Base-by-base conservation (phyloP, 1,140 invertebrate genomes). In the Drosophila busckii region DNA sequence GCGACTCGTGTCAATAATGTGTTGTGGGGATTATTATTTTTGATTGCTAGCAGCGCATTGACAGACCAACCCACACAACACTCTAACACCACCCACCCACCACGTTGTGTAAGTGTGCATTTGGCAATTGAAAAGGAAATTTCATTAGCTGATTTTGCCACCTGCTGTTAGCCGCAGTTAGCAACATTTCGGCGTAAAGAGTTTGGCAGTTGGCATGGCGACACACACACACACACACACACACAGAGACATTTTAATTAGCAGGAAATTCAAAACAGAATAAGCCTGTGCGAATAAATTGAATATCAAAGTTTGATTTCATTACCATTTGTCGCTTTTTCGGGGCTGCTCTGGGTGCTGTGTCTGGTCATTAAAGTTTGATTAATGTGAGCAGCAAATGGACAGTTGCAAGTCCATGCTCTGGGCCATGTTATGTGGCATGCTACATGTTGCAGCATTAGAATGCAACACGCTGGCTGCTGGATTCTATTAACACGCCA, bases 401-500 rank as follows among this genome's bases (percentile, higher is more conserved):
- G 2, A 12, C 2, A 13, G 6, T 15, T 8, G 9, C n/a, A n/a
- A n/a, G n/a, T 20, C 38, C 9, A 19, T 38, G 9, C 15, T 29
- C 28, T 23, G 19, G 53, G 56, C 23, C 40, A 41, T 52, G 46
- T 48, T 53, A 15, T 45, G 40, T 45, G 32, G 31, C 19, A 37
- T 32, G 32, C 32, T 45, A 9, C 12, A 15, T 2, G 26, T 8
- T n/a, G 9, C 41, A 44, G 62, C 52, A 78, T 78, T 64, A 64
- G 63, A 53, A 78, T 73, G 75, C 73, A 64, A 49, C 58, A 22
- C 63, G 60, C 37, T 65, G 29, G 19, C 20, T 32, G 37, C 22
- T 49, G 41, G 35, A 48, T 56, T 48, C 73, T 71, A 82, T 78
- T 78, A 80, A 80, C 68, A 80, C 56, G 31, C 52, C 41, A 48